A percentile compares a stretch with the other conserved stretches of the same genome.
Evolutionary conservation across 1,140 invertebrate species (phyloP).

Genomic region (Pachypeltis micranthus): DNA sequence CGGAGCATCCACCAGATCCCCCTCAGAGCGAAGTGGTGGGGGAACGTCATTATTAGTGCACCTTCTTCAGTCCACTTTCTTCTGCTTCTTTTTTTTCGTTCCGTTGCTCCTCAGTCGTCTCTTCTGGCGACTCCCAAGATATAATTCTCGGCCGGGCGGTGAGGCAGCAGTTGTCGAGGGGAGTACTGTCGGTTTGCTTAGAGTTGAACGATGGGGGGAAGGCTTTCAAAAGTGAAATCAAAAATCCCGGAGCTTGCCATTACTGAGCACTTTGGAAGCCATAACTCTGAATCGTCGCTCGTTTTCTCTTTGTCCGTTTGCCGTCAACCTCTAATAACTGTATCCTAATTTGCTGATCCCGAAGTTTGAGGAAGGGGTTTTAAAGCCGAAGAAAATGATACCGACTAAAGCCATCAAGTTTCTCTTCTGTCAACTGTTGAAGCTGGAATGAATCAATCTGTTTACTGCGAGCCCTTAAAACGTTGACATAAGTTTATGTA

Average conservation of each 20-base stretch:
- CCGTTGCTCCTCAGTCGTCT: neutral
- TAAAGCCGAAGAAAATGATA: no score
- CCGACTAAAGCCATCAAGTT: no score
- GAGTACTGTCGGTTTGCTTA: neutral
- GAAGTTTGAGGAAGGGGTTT: no score
- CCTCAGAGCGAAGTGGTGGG: neutral
- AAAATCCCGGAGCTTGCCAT: neutral
- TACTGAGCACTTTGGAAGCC: neutral
- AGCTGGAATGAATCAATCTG: no score
- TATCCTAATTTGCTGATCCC: no score
- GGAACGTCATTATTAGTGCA: constrained; percentile 9
- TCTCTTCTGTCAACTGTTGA: no score
- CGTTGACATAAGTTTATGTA: no score
- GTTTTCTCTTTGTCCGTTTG: no score
- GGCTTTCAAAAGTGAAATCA: neutral
- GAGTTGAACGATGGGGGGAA: neutral
- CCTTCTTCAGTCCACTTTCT: constrained; percentile 4
- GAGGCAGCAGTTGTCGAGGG: neutral
- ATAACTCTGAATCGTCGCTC: no score
- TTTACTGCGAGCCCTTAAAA: no score
- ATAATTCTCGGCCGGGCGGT: neutral
- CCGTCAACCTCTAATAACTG: no score
- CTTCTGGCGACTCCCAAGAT: neutral
- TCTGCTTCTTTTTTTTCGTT: neutral
- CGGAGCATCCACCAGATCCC: no score